Percentiles rank a stretch among this genome's conserved stretches.
These are phyloP conservation scores for Copidosoma aretas DNA, from an alignment of 2,888 invertebrate species.

Conservation along the genomic window DNA sequence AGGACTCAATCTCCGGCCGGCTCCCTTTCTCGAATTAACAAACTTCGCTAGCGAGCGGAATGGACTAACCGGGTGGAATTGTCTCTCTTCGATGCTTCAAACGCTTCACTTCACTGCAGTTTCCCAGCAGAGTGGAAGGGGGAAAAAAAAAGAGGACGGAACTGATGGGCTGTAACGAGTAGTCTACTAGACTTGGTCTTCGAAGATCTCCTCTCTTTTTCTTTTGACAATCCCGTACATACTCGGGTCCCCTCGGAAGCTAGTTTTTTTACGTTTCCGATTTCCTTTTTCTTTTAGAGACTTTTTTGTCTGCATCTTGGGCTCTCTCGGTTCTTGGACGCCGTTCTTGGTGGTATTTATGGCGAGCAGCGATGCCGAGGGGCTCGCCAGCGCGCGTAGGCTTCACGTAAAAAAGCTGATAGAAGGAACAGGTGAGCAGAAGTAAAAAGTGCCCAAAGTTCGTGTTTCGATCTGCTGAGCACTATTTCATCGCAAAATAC, in stretches of 20 bases:
- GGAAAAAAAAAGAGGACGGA: slow-evolving; percentile 3
- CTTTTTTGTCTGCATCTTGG: slow-evolving; percentile 24
- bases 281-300: slow-evolving; percentile 10
- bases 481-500: too few species aligned
- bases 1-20: too few species aligned
- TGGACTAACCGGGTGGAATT: neutral
- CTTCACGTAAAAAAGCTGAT: too few species aligned
- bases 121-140: slow-evolving; percentile 6
- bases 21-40: neutral
- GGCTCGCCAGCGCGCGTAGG: slow-evolving; percentile 12
- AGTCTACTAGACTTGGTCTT: too few species aligned
- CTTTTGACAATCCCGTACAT: too few species aligned
- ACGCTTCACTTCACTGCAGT: slow-evolving; percentile 8
- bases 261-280: slow-evolving; percentile 8
- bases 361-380: slow-evolving; percentile 52
- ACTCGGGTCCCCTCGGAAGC: too few species aligned
- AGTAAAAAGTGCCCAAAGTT: too few species aligned
- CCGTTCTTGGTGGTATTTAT: slow-evolving; percentile 60
- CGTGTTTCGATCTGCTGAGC: too few species aligned
- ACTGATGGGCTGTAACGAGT: too few species aligned
- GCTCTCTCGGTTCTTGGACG: slow-evolving; percentile 38
- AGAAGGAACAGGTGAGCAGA: slow-evolving; percentile 21
- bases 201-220: too few species aligned
- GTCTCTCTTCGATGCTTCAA: slow-evolving; percentile 11
- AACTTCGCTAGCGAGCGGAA: neutral